phyloP scores from a whole-genome alignment of 2,888 invertebrate species.

The Psylliodes chrysocephalus region DNA sequence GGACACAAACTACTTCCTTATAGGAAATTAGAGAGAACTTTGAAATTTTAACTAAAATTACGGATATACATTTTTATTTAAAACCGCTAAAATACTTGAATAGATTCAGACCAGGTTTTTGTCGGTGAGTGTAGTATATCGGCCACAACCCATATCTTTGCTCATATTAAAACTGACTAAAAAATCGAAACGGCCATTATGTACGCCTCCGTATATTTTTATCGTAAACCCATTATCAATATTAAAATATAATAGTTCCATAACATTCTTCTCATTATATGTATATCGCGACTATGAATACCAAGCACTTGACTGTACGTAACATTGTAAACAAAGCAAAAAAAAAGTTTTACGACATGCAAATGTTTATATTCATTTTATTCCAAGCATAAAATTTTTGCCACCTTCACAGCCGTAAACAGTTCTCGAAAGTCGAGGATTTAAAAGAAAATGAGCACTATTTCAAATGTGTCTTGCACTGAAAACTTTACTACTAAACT shows the following conservation, averaged over 20 bases:
- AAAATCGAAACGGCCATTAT: too few species aligned
- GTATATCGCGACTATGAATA: not conserved
- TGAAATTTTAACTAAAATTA: too few species aligned
- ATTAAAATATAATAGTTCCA: constrained; percentile 4
- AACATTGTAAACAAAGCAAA: not conserved
- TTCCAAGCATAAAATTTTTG: not conserved
- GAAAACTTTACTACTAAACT: not conserved
- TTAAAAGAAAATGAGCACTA: not conserved
- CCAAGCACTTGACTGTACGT: not conserved
- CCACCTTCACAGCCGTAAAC: not conserved
- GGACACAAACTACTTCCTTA: too few species aligned
- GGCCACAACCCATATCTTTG: too few species aligned
- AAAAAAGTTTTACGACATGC: constrained; percentile 3
- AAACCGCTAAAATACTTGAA: too few species aligned
- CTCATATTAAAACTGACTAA: too few species aligned
- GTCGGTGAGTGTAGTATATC: too few species aligned
- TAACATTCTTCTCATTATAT: constrained; percentile 1
- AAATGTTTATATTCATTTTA: constrained; percentile 5
- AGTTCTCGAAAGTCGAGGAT: not conserved
- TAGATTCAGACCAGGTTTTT: too few species aligned
- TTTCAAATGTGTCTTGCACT: not conserved
- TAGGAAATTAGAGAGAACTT: too few species aligned
- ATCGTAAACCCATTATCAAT: constrained; percentile 1
- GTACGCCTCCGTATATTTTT: too few species aligned
- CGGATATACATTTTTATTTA: too few species aligned